Conservation (phyloP, 2,888 invertebrate species). For the Acheta domesticus region DNA sequence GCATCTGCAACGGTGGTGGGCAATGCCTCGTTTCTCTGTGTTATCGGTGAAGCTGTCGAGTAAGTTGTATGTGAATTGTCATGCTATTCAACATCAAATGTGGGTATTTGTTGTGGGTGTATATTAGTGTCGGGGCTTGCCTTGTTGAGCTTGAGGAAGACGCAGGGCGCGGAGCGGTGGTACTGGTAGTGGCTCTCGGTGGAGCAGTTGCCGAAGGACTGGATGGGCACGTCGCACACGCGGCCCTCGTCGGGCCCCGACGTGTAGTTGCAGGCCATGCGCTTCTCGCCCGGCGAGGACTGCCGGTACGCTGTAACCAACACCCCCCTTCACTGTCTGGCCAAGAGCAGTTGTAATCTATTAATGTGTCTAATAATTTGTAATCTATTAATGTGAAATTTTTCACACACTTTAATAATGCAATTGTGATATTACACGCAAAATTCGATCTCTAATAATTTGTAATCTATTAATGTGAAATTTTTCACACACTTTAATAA, state of each 20-base stretch:
- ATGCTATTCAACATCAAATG: no score
- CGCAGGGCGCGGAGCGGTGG: constrained; percentile 83
- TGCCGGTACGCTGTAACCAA: not conserved
- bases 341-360: no score
- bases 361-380: no score
- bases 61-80: no score
- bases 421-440: not conserved
- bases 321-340: no score
- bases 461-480: not conserved
- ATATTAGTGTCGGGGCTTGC: constrained; percentile 50
- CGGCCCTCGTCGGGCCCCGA: constrained; percentile 42
- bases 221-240: constrained; percentile 77
- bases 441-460: no score
- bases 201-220: constrained; percentile 72
- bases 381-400: not conserved
- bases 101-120: no score
- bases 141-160: constrained; percentile 95
- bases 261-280: constrained; percentile 64
- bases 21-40: no score
- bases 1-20: no score
- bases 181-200: constrained; percentile 80
- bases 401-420: not conserved
- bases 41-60: no score
- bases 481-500: not conserved
- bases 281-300: constrained; percentile 47